Percentiles rank a stretch among this genome's conserved stretches.
Evolutionary conservation across 1,140 invertebrate genomes (phyloP).

Genomic region (Acromyrmex heyeri): DNA sequence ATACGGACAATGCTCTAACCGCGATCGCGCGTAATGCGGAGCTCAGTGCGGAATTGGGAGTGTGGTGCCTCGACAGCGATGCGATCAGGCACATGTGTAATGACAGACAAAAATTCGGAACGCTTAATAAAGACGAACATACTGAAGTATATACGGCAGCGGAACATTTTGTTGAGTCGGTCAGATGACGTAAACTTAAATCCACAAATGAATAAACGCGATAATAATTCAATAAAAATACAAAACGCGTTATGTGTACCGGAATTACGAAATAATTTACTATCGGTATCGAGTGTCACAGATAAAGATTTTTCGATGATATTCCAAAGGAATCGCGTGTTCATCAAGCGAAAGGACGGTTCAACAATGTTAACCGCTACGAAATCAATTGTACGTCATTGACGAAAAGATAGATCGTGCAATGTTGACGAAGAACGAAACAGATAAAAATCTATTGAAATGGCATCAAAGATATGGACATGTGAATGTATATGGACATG

Average conservation of each 20-base stretch:
- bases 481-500: no score
- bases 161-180: not conserved
- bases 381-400: slow-evolving; percentile 62
- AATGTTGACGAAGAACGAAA: not conserved
- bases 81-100: no score
- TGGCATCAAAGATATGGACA: no score
- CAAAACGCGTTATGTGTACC: slow-evolving; percentile 45
- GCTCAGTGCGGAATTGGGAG: no score
- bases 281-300: slow-evolving; percentile 63
- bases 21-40: no score
- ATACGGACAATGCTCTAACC: no score
- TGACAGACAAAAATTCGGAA: slow-evolving; percentile 55
- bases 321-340: slow-evolving; percentile 1
- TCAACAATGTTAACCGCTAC: slow-evolving; percentile 44
- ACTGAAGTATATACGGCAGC: slow-evolving; percentile 15
- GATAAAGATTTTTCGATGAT: slow-evolving; percentile 55
- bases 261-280: slow-evolving; percentile 30
- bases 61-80: no score
- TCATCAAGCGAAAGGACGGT: slow-evolving; percentile 42
- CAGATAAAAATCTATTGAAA: not conserved
- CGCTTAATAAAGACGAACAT: slow-evolving; percentile 1
- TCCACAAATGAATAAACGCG: not conserved
- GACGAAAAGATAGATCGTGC: slow-evolving; percentile 45
- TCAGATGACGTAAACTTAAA: slow-evolving; percentile 12
- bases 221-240: slow-evolving; percentile 16